Base-by-base conservation (phyloP, 1,140 invertebrate species). In the Homalodisca vitripennis region DNA sequence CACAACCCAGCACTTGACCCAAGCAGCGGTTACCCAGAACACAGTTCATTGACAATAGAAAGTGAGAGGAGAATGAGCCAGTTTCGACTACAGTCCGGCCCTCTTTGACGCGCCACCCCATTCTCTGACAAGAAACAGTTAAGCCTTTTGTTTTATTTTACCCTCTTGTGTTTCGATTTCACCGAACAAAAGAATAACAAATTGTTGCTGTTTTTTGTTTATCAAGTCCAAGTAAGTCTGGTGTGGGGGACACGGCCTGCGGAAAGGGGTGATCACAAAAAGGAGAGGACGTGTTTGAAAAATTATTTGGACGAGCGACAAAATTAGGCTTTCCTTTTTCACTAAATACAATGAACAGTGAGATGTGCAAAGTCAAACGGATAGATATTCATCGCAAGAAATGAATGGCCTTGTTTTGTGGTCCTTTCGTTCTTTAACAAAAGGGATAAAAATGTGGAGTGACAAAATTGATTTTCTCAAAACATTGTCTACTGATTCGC, bases 201-300 rank as follows among this genome's bases (percentile, higher is more conserved):
- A 67, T 67, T 67, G 66, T 67, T 67, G 48, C 20, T 67, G 66
- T 67, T 67, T n/a, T 67, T 67, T 67, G 66, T 67, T 47, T 67
- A 67, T 51, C 27, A 67, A 67, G 66, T 67, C 46, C 66, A 48
- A 62, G 30, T 46, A 34, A 41, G 34, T 6, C 34, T 41, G 31
- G 2, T 47, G 26, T n/a, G 14, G 66, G 66, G 20, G 66, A 10
- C n/a, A 2, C 3, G 66, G 10, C 12, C 27, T 6, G 20, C 13
- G 13, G 13, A 20, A 13, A 26, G 57, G 57, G 57, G 24, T 14
- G 30, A 62, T 27, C 24, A 62, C 24, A 62, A 62, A 62, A 62
- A 62, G 30, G 29, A 29, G 14, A 62, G 57, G 30, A 30, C 22
- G 48, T 53, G 48, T 53, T 53, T 53, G 48, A 53, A 53, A 53